Conservation (phyloP, 1,140 invertebrate species). For the Mylabris phalerata region DNA sequence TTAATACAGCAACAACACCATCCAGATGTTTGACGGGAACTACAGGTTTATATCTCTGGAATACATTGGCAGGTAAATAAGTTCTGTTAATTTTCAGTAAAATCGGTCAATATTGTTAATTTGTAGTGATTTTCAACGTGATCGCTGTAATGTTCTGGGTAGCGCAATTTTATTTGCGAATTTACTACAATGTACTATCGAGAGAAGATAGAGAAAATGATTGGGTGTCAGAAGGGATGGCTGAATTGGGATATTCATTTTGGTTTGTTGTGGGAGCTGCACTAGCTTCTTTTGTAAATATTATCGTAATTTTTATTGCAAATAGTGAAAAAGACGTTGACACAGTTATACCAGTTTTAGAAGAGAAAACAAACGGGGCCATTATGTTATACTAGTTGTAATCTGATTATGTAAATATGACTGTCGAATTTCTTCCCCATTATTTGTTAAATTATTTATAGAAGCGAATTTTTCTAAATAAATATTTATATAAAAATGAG, state of each 20-base stretch:
- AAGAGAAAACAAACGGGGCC: constrained; percentile 76
- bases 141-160: constrained; percentile 68
- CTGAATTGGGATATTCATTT: constrained; percentile 70
- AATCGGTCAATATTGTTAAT: neutral
- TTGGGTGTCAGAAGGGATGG: constrained; percentile 65
- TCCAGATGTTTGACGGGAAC: constrained; percentile 64
- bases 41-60: constrained; percentile 75
- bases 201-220: constrained; percentile 64
- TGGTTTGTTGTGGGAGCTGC: constrained; percentile 71
- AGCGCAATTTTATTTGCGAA: constrained; percentile 64
- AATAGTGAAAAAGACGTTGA: constrained; percentile 59
- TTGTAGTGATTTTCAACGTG: constrained; percentile 54
- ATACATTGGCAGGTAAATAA: constrained; percentile 61
- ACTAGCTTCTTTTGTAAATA: constrained; percentile 65
- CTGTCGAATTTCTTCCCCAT: too few species aligned
- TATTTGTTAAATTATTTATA: too few species aligned
- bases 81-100: constrained; percentile 2
- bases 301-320: constrained; percentile 66
- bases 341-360: constrained; percentile 59
- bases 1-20: constrained; percentile 71
- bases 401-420: too few species aligned
- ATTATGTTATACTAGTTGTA: constrained; percentile 70
- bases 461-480: too few species aligned
- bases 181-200: constrained; percentile 70
- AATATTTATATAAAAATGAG: too few species aligned